These are phyloP conservation scores for Graptemys geographica DNA, from an alignment of 2,797 vertebrate genomes.

Conservation along the genomic window DNA sequence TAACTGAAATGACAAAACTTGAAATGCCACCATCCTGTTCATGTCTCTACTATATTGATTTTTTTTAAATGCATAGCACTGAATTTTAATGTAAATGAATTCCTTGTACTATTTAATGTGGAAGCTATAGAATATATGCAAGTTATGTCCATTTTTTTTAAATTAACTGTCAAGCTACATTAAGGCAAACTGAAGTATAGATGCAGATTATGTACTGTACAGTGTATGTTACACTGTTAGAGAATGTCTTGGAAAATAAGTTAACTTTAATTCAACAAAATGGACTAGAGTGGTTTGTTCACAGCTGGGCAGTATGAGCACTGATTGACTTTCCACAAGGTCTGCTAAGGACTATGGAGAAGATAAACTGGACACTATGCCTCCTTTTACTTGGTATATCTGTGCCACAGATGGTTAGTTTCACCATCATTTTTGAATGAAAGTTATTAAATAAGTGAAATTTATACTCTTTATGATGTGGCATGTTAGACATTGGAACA, in stretches of 20 bases:
- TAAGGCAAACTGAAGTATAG: not conserved
- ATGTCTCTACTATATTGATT: not conserved
- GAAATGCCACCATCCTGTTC: not conserved
- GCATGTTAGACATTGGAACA: not conserved
- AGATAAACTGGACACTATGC: not conserved
- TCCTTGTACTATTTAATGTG: not conserved
- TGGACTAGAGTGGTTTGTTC: slow-evolving; percentile 21
- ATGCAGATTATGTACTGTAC: not conserved
- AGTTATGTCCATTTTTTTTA: not conserved
- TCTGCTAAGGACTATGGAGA: rapidly evolving
- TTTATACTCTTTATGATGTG: not conserved
- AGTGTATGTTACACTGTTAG: not conserved
- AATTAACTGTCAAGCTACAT: slow-evolving; percentile 9
- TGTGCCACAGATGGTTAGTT: not conserved
- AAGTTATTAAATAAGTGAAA: not conserved
- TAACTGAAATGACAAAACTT: slow-evolving; percentile 25
- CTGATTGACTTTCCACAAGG: slow-evolving; percentile 1
- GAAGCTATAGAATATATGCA: not conserved
- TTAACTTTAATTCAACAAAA: not conserved
- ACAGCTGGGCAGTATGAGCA: not conserved
- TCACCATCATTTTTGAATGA: not conserved
- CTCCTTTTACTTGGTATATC: not conserved
- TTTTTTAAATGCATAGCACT: not conserved
- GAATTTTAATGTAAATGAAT: not conserved
- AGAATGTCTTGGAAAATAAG: not conserved